These are phyloP conservation scores for Agriotes lineatus DNA, from an alignment of 2,888 invertebrate genomes.

Conservation along the genomic window DNA sequence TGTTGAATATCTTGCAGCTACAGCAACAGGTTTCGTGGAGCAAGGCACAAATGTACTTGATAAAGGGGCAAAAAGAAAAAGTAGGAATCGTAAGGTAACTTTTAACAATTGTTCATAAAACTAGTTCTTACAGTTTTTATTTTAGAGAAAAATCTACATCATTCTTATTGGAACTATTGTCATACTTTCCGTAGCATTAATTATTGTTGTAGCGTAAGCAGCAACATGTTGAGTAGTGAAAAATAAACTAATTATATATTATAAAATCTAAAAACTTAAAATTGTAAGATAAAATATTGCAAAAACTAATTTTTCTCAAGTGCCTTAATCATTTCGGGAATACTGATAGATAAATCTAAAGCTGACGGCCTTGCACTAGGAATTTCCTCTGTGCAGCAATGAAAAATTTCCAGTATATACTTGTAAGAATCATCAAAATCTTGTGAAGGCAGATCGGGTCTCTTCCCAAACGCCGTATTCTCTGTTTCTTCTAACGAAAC, in stretches of 20 bases:
- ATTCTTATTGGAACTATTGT: conserved; percentile 57
- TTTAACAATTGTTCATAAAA: background rate
- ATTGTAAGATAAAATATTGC: too few relatives aligned
- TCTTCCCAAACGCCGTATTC: conserved; percentile 69
- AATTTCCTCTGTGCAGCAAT: conserved; percentile 76
- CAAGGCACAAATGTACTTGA: conserved; percentile 69
- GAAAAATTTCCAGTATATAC: conserved; percentile 76
- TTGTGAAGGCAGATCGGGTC: conserved; percentile 77
- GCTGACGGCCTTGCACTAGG: conserved; percentile 74
- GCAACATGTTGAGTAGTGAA: too few relatives aligned
- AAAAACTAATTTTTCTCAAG: too few relatives aligned
- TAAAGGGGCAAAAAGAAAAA: conserved; percentile 68
- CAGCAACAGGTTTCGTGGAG: conserved; percentile 72
- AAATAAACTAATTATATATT: too few relatives aligned
- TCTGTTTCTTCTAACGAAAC: conserved; percentile 44
- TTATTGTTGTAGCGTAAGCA: conserved; percentile 51
- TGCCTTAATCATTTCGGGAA: conserved; percentile 62
- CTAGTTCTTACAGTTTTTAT: conserved; percentile 47
- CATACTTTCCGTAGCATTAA: conserved; percentile 59
- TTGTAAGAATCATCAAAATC: conserved; percentile 73
- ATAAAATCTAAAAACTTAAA: too few relatives aligned
- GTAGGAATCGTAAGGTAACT: conserved; percentile 69
- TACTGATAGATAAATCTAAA: conserved; percentile 67
- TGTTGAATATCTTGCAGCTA: conserved; percentile 76
- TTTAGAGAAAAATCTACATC: conserved; percentile 66